These are phyloP conservation scores for Oxyruncus cristatus DNA, from an alignment of 2,113 vertebrate genomes.

Conservation along the genomic window DNA sequence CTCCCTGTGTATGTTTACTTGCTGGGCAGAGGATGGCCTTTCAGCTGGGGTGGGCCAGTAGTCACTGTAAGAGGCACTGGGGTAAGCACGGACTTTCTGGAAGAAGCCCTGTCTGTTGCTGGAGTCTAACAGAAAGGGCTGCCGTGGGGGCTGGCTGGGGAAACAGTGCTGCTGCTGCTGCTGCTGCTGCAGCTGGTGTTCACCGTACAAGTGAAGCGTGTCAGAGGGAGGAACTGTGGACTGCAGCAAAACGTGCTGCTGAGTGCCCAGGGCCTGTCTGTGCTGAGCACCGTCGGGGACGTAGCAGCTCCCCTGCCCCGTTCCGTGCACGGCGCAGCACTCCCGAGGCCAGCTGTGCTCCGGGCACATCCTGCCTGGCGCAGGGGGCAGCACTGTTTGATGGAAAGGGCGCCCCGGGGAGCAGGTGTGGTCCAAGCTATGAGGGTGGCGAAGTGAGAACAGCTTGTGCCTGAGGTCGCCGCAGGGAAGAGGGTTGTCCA, in stretches of 20 bases:
- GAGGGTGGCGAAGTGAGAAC: not conserved
- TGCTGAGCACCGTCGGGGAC: fast-evolving
- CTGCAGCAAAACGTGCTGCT: fast-evolving
- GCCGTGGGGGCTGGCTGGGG: not conserved
- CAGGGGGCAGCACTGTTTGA: fast-evolving
- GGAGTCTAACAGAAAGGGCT: not conserved
- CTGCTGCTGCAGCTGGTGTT: not conserved
- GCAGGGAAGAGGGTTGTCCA: not conserved
- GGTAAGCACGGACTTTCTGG: not conserved
- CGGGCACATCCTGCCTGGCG: fast-evolving
- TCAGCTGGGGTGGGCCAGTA: not conserved
- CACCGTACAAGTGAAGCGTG: fast-evolving
- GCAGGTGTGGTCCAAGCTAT: not conserved
- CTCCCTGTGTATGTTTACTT: not conserved
- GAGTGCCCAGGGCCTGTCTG: not conserved
- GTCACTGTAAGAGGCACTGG: not conserved
- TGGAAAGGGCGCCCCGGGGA: not conserved
- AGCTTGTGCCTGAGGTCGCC: not conserved
- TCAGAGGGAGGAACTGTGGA: fast-evolving
- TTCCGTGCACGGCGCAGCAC: fast-evolving
- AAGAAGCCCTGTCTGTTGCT: not conserved
- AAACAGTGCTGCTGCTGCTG: not conserved
- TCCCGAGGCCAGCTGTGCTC: not conserved
- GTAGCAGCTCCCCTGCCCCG: fast-evolving
- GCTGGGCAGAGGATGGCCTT: not conserved